These are phyloP conservation scores for Drosophila aff. DNA, from an alignment of 1,140 invertebrate species.

Conservation along the genomic window DNA sequence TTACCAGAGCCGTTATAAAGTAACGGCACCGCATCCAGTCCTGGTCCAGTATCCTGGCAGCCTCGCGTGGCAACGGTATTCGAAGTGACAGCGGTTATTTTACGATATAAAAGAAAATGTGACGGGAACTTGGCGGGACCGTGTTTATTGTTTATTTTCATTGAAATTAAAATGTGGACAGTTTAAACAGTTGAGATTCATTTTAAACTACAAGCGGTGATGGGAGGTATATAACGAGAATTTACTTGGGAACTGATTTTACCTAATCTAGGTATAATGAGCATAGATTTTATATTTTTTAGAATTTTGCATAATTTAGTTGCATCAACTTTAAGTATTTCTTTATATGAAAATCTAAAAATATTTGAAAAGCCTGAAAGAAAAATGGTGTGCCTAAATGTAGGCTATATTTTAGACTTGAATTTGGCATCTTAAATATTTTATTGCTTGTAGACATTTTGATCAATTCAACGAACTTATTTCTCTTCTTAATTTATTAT, in stretches of 20 bases:
- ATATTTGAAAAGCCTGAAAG: neutral
- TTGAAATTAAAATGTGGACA: neutral
- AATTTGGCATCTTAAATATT: no score
- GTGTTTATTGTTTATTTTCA: conserved; percentile 10
- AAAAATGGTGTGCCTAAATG: neutral
- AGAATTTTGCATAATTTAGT: neutral
- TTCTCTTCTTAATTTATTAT: neutral
- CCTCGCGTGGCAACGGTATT: conserved; percentile 61
- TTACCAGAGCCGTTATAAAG: conserved; percentile 65
- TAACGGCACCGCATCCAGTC: conserved; percentile 42
- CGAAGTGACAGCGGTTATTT: neutral
- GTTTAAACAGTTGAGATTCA: neutral
- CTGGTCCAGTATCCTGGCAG: conserved; percentile 64
- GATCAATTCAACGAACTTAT: neutral
- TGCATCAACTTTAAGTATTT: neutral
- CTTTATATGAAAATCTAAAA: no score
- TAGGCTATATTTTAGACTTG: neutral
- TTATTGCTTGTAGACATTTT: no score
- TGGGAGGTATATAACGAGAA: neutral
- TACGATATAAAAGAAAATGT: conserved; percentile 15
- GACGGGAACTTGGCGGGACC: conserved; percentile 31
- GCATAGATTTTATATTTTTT: neutral
- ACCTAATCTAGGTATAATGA: neutral
- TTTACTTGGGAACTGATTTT: no score
- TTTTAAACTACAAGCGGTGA: neutral